Conservation (phyloP, 2,113 vertebrate genomes). For the Ceyx melanurus region DNA sequence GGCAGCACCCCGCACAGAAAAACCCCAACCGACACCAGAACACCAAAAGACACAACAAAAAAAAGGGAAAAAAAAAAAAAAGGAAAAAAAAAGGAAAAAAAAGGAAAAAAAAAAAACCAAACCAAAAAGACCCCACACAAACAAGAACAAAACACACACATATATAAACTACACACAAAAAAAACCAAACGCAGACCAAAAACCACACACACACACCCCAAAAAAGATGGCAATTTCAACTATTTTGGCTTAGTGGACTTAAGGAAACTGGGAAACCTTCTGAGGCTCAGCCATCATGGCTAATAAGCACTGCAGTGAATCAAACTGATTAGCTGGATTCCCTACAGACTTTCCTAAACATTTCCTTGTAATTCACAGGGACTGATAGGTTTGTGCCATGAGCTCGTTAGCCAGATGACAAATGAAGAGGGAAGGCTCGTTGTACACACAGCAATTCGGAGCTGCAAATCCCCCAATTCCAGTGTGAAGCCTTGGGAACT, state of each 20-base stretch:
- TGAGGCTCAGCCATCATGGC: constrained; percentile 20
- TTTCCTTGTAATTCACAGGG: constrained; percentile 1
- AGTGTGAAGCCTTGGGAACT: background rate
- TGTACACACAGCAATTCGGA: background rate
- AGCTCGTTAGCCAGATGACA: constrained; percentile 47
- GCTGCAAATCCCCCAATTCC: background rate
- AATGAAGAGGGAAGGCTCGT: constrained; percentile 10
- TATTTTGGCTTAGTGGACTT: constrained; percentile 26
- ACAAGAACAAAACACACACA: too few species aligned
- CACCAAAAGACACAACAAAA: too few species aligned
- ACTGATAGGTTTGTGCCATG: background rate
- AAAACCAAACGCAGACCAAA: too few species aligned
- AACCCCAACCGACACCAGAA: too few species aligned
- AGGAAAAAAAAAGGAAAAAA: too few species aligned
- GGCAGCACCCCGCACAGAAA: too few species aligned
- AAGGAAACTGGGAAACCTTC: constrained; percentile 33
- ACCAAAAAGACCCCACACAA: too few species aligned
- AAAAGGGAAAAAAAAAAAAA: too few species aligned
- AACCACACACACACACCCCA: too few species aligned
- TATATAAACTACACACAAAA: too few species aligned
- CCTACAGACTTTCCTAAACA: constrained; percentile 1
- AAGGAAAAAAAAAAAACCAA: too few species aligned
- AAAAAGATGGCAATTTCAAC: background rate
- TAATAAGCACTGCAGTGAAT: constrained; percentile 40
- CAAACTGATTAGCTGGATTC: constrained; percentile 41